phyloP scores from a whole-genome alignment of 2,113 vertebrate genomes.

The Pelusios castaneus region DNA sequence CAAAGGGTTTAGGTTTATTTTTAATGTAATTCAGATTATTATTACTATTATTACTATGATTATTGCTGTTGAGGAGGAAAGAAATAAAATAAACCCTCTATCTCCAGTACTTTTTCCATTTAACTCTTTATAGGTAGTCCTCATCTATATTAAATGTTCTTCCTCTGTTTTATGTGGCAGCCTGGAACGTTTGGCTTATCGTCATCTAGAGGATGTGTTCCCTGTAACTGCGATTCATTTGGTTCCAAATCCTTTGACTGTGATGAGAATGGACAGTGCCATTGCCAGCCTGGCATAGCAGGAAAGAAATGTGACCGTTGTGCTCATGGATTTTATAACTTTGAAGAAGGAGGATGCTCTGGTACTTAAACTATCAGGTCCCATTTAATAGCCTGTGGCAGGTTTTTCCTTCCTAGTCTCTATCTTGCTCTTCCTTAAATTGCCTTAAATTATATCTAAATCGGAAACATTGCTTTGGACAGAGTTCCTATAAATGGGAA shows the following conservation, averaged over 20 bases:
- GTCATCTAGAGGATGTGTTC: slow-evolving; percentile 83
- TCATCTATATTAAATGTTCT: neutral
- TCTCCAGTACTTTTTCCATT: neutral
- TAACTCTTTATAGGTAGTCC: neutral
- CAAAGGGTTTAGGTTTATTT: neutral
- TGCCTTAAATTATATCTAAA: neutral
- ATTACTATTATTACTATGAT: too few relatives aligned
- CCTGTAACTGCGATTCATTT: slow-evolving; percentile 97
- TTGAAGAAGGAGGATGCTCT: slow-evolving; percentile 96
- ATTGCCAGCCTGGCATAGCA: slow-evolving; percentile 93
- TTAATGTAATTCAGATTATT: neutral
- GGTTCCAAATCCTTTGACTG: slow-evolving; percentile 98
- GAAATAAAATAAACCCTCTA: neutral
- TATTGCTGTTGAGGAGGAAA: neutral
- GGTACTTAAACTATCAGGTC: slow-evolving; percentile 77
- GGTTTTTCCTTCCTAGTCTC: neutral
- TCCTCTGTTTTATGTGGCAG: slow-evolving; percentile 71
- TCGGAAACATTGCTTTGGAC: neutral
- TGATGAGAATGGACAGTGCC: slow-evolving; percentile 89
- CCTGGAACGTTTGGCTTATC: slow-evolving; percentile 84
- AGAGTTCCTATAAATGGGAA: neutral
- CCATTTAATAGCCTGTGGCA: neutral
- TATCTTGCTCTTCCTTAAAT: neutral
- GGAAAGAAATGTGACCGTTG: slow-evolving; percentile 95
- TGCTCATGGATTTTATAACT: slow-evolving; percentile 89